phyloP scores from a whole-genome alignment of 2,888 invertebrate species.

The Spodoptera exigua region DNA sequence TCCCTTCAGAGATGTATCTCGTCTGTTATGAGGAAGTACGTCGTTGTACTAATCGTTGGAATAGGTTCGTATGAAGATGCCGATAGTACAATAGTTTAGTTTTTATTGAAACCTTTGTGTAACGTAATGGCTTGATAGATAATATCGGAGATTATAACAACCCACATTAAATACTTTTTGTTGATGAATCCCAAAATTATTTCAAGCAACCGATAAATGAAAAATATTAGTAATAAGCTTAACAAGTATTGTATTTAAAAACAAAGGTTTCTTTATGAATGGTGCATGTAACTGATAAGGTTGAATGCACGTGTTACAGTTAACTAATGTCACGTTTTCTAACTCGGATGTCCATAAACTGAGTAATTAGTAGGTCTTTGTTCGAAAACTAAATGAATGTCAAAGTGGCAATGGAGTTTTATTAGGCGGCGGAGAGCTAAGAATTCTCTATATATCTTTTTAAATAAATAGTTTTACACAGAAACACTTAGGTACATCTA shows the following conservation, averaged over 20 bases:
- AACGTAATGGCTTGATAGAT: background rate
- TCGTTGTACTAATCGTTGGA: slow-evolving; percentile 38
- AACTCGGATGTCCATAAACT: slow-evolving; percentile 14
- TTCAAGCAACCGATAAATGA: too few relatives aligned
- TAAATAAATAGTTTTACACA: too few relatives aligned
- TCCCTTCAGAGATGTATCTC: slow-evolving; percentile 51
- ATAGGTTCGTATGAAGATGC: slow-evolving; percentile 27
- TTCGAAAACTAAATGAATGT: slow-evolving; percentile 7
- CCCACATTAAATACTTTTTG: slow-evolving; percentile 3
- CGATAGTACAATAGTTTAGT: slow-evolving; percentile 10
- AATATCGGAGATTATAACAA: background rate
- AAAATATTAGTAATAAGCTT: slow-evolving; percentile 27
- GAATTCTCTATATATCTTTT: too few relatives aligned
- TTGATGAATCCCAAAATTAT: background rate
- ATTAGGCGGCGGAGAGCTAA: too few relatives aligned
- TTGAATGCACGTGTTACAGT: slow-evolving; percentile 52
- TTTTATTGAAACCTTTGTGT: slow-evolving; percentile 22
- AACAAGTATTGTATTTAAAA: slow-evolving; percentile 40
- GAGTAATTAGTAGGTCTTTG: slow-evolving; percentile 11
- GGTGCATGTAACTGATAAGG: slow-evolving; percentile 49
- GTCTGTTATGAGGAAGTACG: slow-evolving; percentile 41
- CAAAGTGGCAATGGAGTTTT: background rate
- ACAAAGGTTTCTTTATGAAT: slow-evolving; percentile 48
- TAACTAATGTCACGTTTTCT: slow-evolving; percentile 50
- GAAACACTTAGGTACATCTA: too few relatives aligned